phyloP scores from a whole-genome alignment of 2,113 vertebrate species.

The Rattus rattus region DNA sequence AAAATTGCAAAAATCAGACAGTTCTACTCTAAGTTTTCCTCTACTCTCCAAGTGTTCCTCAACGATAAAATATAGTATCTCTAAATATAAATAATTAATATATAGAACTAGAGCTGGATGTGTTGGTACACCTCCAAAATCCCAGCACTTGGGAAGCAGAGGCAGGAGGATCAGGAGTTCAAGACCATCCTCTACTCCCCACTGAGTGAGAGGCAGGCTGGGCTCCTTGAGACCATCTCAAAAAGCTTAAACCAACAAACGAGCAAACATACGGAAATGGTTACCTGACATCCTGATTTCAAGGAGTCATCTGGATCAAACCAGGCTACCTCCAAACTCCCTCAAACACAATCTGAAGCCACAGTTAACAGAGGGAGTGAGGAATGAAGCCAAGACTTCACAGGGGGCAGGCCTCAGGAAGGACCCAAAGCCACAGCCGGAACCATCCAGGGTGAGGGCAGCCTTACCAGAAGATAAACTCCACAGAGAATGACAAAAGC shows the following conservation, averaged over 20 bases:
- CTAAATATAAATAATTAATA: slow-evolving; percentile 31
- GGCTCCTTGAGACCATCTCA: not conserved
- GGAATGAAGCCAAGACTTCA: not conserved
- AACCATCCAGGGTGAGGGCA: not conserved
- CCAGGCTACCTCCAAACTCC: not conserved
- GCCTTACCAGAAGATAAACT: not conserved
- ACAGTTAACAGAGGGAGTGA: not conserved
- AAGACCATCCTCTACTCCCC: not conserved
- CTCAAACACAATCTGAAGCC: slow-evolving; percentile 24
- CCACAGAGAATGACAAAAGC: not conserved
- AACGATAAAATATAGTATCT: not conserved
- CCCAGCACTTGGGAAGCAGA: not conserved
- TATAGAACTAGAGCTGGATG: not conserved
- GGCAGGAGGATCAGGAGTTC: not conserved
- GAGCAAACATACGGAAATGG: not conserved
- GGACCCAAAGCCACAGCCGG: not conserved
- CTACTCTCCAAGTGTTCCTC: not conserved
- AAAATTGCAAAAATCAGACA: not conserved
- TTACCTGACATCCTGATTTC: slow-evolving; percentile 5
- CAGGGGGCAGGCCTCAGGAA: not conserved
- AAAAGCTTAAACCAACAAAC: not conserved
- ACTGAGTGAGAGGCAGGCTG: not conserved
- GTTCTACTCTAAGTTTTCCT: not conserved
- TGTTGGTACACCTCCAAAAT: too few relatives aligned
- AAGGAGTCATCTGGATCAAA: not conserved